These are phyloP conservation scores for Marcusenius ussheri DNA, from an alignment of 2,113 vertebrate species.

Conservation along the genomic window DNA sequence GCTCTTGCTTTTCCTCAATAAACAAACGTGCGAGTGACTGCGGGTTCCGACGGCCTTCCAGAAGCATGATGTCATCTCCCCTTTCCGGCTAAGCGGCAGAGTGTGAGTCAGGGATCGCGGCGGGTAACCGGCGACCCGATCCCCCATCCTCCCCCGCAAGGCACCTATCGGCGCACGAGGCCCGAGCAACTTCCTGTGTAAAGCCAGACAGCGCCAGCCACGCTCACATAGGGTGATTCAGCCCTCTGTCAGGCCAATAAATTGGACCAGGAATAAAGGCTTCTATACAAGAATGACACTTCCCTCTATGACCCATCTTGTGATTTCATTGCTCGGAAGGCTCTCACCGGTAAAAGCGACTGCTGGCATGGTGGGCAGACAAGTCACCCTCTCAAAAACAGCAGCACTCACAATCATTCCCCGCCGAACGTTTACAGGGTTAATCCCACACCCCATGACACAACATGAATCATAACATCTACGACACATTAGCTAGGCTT, in stretches of 20 bases:
- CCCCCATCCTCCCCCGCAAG: background rate
- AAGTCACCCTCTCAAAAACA: background rate
- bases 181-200: background rate
- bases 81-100: constrained; percentile 14
- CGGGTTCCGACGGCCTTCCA: constrained; percentile 17
- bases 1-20: background rate
- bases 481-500: background rate
- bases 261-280: constrained; percentile 8
- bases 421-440: background rate
- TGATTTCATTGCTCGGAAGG: background rate
- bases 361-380: background rate
- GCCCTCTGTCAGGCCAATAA: constrained; percentile 5
- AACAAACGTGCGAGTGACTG: constrained; percentile 6
- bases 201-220: constrained; percentile 4
- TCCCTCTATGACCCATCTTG: constrained; percentile 4
- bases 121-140: constrained; percentile 7
- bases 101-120: constrained; percentile 12
- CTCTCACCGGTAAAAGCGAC: background rate
- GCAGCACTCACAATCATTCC: background rate
- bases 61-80: constrained; percentile 17
- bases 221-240: constrained; percentile 18
- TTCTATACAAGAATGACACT: background rate
- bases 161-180: background rate
- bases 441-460: background rate
- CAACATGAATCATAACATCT: background rate